Conservation (phyloP, 2,888 invertebrate species). For the Nephrotoma flavescens region DNA sequence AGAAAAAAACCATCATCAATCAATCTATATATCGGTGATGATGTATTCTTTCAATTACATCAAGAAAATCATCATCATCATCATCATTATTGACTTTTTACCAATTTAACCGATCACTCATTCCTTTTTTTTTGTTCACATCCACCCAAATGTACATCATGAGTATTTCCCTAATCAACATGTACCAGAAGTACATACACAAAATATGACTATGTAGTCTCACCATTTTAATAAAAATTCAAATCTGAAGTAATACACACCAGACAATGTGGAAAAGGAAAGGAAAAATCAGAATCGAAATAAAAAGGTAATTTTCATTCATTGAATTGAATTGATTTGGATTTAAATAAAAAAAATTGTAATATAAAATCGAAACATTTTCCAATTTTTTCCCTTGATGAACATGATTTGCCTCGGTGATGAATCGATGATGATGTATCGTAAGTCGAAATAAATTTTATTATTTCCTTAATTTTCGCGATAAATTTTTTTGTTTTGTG, state of each 20-base stretch:
- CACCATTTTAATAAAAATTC: neutral
- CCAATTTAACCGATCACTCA: neutral
- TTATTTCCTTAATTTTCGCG: neutral
- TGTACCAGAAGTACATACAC: neutral
- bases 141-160: neutral
- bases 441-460: neutral
- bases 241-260: neutral
- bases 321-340: neutral
- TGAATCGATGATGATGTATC: neutral
- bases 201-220: neutral
- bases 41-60: neutral
- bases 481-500: neutral
- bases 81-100: neutral
- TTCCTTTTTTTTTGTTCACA: neutral
- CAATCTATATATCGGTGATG: neutral
- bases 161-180: neutral
- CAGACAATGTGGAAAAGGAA: neutral
- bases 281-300: neutral
- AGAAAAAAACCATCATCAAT: neutral
- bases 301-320: neutral
- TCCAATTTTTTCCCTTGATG: neutral
- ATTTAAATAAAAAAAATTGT: neutral
- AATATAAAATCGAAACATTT: neutral
- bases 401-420: neutral
- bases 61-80: neutral